These are phyloP conservation scores for Calidris pugnax DNA, from an alignment of 2,113 vertebrate genomes.

Conservation along the genomic window DNA sequence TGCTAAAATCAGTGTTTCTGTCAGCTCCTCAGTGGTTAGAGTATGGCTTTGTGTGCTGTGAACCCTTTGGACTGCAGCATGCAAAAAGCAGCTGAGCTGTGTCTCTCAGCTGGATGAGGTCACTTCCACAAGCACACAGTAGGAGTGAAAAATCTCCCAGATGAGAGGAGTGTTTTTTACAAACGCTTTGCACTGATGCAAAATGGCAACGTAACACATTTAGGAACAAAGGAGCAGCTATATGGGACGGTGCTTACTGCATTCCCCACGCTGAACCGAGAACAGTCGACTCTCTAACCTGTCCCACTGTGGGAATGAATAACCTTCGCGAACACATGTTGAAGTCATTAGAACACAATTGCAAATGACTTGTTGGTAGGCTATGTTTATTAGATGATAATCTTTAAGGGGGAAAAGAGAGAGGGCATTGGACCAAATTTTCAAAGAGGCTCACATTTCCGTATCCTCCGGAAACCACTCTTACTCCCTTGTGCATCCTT, in stretches of 20 bases:
- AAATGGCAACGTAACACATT: background rate
- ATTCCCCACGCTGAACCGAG: background rate
- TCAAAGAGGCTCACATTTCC: background rate
- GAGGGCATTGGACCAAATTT: background rate
- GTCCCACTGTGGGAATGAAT: background rate
- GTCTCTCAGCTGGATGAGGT: background rate
- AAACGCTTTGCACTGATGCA: background rate
- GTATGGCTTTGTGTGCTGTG: background rate
- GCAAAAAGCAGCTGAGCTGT: background rate
- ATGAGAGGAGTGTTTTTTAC: background rate
- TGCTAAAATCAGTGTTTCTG: background rate
- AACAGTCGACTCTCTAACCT: background rate
- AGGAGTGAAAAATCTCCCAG: background rate
- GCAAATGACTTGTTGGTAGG: background rate
- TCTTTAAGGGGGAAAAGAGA: background rate
- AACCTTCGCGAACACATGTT: background rate
- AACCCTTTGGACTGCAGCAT: background rate
- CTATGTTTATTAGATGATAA: background rate
- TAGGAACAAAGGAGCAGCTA: background rate
- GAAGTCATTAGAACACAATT: background rate
- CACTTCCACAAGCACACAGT: background rate
- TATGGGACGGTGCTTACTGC: background rate
- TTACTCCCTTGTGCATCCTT: background rate
- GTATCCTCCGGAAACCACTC: background rate
- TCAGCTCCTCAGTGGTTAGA: background rate